Percentiles rank a stretch among this genome's conserved stretches.
Conservation (phyloP, 2,888 invertebrate genomes). For the Drosophila kanekoi region DNA sequence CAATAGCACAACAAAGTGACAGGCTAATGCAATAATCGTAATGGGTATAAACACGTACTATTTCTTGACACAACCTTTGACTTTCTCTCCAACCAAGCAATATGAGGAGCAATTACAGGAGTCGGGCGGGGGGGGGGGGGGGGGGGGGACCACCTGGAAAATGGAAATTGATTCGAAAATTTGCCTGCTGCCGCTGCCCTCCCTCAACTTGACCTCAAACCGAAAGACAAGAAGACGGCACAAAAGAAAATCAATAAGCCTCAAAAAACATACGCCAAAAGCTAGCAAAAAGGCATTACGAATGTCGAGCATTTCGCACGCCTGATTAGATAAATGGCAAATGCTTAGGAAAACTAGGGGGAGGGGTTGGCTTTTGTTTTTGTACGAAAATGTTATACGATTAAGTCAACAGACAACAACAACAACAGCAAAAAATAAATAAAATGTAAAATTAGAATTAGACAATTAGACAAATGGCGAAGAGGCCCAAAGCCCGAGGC, state of each 20-base stretch:
- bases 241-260: slow-evolving; percentile 69
- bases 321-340: slow-evolving; percentile 71
- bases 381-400: slow-evolving; percentile 43
- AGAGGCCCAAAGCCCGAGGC: slow-evolving; percentile 13
- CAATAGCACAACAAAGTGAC: slow-evolving; percentile 65
- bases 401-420: slow-evolving; percentile 43
- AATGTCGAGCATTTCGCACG: slow-evolving; percentile 65
- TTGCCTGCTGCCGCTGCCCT: slow-evolving; percentile 28
- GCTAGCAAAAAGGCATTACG: slow-evolving; percentile 37
- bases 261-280: slow-evolving; percentile 55
- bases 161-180: slow-evolving; percentile 54
- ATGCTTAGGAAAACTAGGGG: neutral
- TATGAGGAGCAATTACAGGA: slow-evolving; percentile 25
- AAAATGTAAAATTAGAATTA: slow-evolving; percentile 67
- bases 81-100: slow-evolving; percentile 20
- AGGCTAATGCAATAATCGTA: slow-evolving; percentile 75
- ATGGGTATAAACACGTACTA: slow-evolving; percentile 39
- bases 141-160: slow-evolving; percentile 5
- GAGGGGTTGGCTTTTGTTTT: slow-evolving; percentile 13
- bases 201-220: slow-evolving; percentile 20
- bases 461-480: slow-evolving; percentile 76
- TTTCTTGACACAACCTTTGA: slow-evolving; percentile 29
- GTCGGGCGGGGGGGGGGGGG: too few relatives aligned
- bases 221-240: slow-evolving; percentile 7
- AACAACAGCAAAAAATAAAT: slow-evolving; percentile 19